These are phyloP conservation scores for Bufo gargarizans DNA, from an alignment of 2,113 vertebrate genomes.

Conservation along the genomic window DNA sequence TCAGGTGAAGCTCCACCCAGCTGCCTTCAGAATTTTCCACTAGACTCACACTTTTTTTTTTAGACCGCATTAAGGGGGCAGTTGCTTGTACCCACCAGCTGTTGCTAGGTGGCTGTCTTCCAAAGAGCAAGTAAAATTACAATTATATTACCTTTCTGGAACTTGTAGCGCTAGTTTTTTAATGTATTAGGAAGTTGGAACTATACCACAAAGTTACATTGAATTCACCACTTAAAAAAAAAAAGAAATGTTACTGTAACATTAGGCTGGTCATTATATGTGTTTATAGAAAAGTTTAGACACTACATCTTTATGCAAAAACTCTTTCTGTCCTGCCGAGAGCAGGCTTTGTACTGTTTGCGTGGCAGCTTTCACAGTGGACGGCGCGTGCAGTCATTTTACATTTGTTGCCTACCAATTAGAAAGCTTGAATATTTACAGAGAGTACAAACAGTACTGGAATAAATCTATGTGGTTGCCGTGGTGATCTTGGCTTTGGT, in stretches of 20 bases:
- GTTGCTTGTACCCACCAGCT: too few species aligned
- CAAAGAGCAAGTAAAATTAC: not conserved
- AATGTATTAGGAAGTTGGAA: not conserved
- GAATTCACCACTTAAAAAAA: not conserved
- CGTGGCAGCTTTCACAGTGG: not conserved
- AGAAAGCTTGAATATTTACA: constrained; percentile 49
- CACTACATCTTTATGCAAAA: not conserved
- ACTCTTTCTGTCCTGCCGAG: constrained; percentile 8
- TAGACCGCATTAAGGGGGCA: too few species aligned
- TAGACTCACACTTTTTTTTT: too few species aligned
- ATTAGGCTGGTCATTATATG: not conserved
- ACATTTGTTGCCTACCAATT: constrained; percentile 46
- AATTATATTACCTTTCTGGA: not conserved
- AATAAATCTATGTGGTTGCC: constrained; percentile 48
- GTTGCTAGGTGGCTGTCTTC: too few species aligned
- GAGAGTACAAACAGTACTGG: constrained; percentile 43
- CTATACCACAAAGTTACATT: not conserved
- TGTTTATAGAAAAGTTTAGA: not conserved
- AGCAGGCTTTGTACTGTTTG: constrained; percentile 23
- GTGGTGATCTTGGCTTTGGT: constrained; percentile 48
- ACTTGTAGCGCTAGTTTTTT: not conserved
- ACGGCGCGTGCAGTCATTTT: constrained; percentile 30
- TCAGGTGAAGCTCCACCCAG: too few species aligned
- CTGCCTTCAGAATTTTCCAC: too few species aligned
- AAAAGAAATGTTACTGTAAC: not conserved